Base-by-base conservation (phyloP, 2,888 invertebrate species). In the Limenitis arthemis region DNA sequence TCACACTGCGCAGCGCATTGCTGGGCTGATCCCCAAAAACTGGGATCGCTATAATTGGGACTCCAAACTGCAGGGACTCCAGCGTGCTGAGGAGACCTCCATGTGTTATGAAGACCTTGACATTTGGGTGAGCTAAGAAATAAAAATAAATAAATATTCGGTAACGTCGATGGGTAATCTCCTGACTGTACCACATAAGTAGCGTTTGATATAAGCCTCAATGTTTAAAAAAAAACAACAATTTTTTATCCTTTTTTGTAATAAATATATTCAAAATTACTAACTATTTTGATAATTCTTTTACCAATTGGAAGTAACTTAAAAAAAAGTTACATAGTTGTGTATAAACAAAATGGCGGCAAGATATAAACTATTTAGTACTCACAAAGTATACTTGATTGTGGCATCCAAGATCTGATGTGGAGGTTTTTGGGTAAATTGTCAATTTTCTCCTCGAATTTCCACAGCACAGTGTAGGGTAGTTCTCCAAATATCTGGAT, bases 401-500 rank as follows among this genome's bases (percentile, higher is more conserved):
- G 89, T 0, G 88, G 88, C 63, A 87, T 67, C 89, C 89, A 89
- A 1, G 79, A 62, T 20, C 72, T 66, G 2, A 86, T 65, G 49
- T 83, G 79, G 0, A 89, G 73, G 47, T 87, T 86, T 47, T 70
- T 66, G 0, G 87, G 84, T 11, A 80, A 60, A 1, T 67, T 70
- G 0, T 70, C 62, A 1, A 86, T 47, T 0, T 73, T 58, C 6
- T 73, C 74, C 51, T 88, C 88, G 47, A 80, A 88, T 64, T 88
- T 88, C 88, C 88, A 88, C 5, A 88, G 67, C 29, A 88, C 82
- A 0, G 79, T 79, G 52, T 79, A 77, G 0, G 74, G 73, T 1
- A 79, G 53, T 1, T 61, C 56, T 0, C 67, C 66, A 9, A 81
- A 62, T 5, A 70, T 58, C n/a, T 60, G 53, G n/a, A 78, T 43